Evolutionary conservation across 1,140 invertebrate genomes (phyloP).

Genomic region (Pollicipes pollicipes): DNA sequence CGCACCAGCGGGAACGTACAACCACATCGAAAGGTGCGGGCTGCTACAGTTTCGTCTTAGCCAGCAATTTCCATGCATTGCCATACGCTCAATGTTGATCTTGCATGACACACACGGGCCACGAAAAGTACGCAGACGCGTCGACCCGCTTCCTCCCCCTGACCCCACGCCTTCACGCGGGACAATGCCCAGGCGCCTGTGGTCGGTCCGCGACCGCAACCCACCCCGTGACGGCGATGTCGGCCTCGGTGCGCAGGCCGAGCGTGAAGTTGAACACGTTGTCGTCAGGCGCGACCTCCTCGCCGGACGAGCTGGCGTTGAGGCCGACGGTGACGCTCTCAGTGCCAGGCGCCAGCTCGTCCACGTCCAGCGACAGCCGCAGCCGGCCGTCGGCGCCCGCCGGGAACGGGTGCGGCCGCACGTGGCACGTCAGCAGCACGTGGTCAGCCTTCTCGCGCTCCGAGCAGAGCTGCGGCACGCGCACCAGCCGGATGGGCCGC

Average conservation of each 20-base stretch:
- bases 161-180: too few relatives aligned
- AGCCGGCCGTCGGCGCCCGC: neutral
- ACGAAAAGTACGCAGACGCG: too few relatives aligned
- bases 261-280: slow-evolving; percentile 3
- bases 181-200: too few relatives aligned
- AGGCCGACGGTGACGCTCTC: neutral
- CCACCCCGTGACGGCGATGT: neutral
- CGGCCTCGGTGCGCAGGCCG: neutral
- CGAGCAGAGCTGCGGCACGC: neutral
- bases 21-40: too few relatives aligned
- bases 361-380: neutral
- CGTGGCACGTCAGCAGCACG: neutral
- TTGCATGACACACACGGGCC: too few relatives aligned
- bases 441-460: neutral
- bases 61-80: too few relatives aligned
- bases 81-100: too few relatives aligned
- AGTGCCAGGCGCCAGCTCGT: neutral
- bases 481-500: neutral
- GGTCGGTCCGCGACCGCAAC: too few relatives aligned
- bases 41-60: too few relatives aligned
- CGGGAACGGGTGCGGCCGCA: neutral
- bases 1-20: too few relatives aligned
- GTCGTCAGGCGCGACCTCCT: neutral
- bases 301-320: neutral
- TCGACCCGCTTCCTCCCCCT: too few relatives aligned